Base-by-base conservation (phyloP, 2,888 invertebrate species). In the Synanthedon formicaeformis region DNA sequence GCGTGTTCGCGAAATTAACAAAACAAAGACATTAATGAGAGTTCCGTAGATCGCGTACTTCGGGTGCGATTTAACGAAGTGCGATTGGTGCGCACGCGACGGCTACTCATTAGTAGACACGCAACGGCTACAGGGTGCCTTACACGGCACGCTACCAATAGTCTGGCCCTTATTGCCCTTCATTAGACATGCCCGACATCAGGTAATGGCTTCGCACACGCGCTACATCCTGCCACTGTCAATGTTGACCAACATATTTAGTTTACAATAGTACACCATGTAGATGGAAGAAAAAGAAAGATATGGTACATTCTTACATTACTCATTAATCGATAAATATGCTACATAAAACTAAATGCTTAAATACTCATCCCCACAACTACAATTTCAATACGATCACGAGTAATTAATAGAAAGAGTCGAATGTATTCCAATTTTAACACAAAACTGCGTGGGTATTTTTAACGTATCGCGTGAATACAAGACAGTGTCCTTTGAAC, bases 11-110 rank as follows among this genome's bases (percentile, higher is more conserved):
- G 57, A 69, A 67, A 71, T 70, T 63, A 66, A 64, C 67, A 61
- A 65, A 69, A 70, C 68, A 68, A 64, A 73, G 65, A 71, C 60
- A 67, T 72, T 68, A 69, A 70, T 65, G 63, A 57, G 55, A 55
- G 57, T 60, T 60, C 59, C 55, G 56, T 61, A 57, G 56, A 59
- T 55, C 67, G 71, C 75, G 77, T 76, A 76, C 68, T 68, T 62
- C 75, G 71, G 77, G 71, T 69, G 75, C 78, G 73, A 80, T 76
- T 73, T 79, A 79, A 76, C 75, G 75, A 75, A 76, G 74, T 71
- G 64, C 71, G 75, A 73, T 73, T 68, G 72, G 58, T 77, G 74
- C 72, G 81, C 85, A 85, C 82, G 84, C 84, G 81, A 84, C 74
- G 69, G 56, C 54, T 66, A 73, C 78, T 83, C 81, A 83, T 84